Evolutionary conservation across 2,113 vertebrate genomes (phyloP), one percentile per base, ranked within the genome.

Genomic region (Brachypodius melanocephalos): DNA sequence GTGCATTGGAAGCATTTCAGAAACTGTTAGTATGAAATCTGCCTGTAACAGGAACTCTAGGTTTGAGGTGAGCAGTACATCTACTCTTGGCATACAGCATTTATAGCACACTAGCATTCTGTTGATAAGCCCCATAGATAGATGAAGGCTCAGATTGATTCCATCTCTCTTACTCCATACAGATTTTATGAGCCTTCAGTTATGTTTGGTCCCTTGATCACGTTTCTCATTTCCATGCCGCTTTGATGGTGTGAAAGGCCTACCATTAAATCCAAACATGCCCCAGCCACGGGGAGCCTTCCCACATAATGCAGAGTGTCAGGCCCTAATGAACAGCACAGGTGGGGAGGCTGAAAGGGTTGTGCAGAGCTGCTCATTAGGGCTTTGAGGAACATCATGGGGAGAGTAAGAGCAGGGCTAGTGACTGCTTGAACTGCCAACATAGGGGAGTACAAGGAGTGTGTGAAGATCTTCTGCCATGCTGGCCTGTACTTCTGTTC

Each of bases 211-310:
- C 34, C 59, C 63, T 84, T 84, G 51, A 76, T 69, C 34, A 10
- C 0, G 1, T 10, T 57, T 80, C 59, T 93, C 17, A 45, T 77
- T 91, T 54, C 40, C 7, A 11, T 36, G 68, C 12, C 0, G 0
- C 42, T 79, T 46, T 57, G 48, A 63, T 4, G 3, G 9, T 80
- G 72, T 4, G 4, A 45, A 55, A 48, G 54, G 31, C 46, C 42
- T 10, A 57, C 45, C 25, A 28, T 38, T 51, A 59, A 57, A 76
- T 69, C 19, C 77, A 80, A 87, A 48, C 26, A 52, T 18, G 22
- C 29, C 40, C 34, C 34, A 34, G 17, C n/a, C 20, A 8, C 0
- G 20, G 79, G 43, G 54, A 48, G 28, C 51, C 63, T 75, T 79
- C 72, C 68, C 19, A 18, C 21, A 10, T 5, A 21, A 42, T 12